A percentile compares a stretch with the other conserved stretches of the same genome.
These are phyloP conservation scores for Caenorhabditis doughertyi DNA, from an alignment of 2,888 invertebrate genomes.

Conservation along the genomic window DNA sequence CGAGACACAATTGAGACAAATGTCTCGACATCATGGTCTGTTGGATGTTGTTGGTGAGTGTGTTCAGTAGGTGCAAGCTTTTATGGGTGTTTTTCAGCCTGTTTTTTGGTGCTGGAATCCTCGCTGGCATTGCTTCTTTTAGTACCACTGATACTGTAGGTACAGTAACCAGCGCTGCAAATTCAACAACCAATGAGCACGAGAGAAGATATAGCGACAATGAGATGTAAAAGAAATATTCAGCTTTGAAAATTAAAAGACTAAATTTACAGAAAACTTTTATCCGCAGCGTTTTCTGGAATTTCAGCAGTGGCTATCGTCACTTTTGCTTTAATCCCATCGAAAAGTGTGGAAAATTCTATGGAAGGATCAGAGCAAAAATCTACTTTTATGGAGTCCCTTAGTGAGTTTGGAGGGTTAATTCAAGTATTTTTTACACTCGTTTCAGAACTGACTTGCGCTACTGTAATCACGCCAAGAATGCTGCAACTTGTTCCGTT, in stretches of 20 bases:
- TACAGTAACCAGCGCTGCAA: not conserved
- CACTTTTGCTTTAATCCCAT: slow-evolving; percentile 66
- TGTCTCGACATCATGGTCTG: slow-evolving; percentile 68
- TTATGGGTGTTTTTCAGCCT: not conserved
- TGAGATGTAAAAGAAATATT: slow-evolving; percentile 53
- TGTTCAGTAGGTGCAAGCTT: slow-evolving; percentile 16
- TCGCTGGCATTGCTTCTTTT: slow-evolving; percentile 35
- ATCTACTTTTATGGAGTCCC: slow-evolving; percentile 22
- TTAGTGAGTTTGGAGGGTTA: slow-evolving; percentile 40
- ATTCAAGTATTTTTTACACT: too few relatives aligned
- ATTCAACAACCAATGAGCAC: slow-evolving; percentile 6
- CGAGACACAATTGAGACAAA: slow-evolving; percentile 69
- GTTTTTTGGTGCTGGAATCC: slow-evolving; percentile 39
- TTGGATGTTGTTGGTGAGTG: slow-evolving; percentile 30
- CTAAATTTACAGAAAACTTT: slow-evolving; percentile 28
- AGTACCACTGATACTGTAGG: not conserved
- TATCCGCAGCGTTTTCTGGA: slow-evolving; percentile 67
- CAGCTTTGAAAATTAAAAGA: not conserved
- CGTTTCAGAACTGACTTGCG: slow-evolving; percentile 23
- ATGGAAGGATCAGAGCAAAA: slow-evolving; percentile 60
- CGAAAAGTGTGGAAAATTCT: slow-evolving; percentile 65
- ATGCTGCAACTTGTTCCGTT: slow-evolving; percentile 39
- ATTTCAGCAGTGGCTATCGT: slow-evolving; percentile 64
- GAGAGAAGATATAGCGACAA: slow-evolving; percentile 52
- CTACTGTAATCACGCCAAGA: slow-evolving; percentile 33